phyloP scores from a whole-genome alignment of 2,888 invertebrate species.

The Synergus laeviventris region DNA sequence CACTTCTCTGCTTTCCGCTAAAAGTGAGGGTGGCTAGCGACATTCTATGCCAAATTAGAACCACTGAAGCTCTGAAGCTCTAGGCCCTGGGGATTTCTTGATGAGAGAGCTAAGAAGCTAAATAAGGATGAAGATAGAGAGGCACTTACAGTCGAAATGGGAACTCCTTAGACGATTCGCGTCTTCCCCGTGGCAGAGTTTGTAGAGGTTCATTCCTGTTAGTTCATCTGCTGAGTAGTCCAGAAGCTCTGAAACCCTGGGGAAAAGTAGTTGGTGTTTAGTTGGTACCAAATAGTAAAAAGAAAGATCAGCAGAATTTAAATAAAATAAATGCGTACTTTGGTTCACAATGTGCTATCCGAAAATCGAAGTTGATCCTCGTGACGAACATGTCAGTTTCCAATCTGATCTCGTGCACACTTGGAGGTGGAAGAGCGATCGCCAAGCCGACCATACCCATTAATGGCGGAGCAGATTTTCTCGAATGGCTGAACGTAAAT shows the following conservation, averaged over 20 bases:
- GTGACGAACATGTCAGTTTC: conserved; percentile 98
- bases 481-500: conserved; percentile 92
- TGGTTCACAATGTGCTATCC: conserved; percentile 98
- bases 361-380: conserved; percentile 95
- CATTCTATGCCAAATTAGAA: conserved; percentile 10
- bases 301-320: no score
- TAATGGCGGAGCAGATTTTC: conserved; percentile 90
- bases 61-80: not conserved
- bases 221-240: conserved; percentile 96
- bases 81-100: not conserved
- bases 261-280: not conserved
- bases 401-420: conserved; percentile 96
- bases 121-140: conserved; percentile 17
- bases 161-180: conserved; percentile 95
- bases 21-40: not conserved
- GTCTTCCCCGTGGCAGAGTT: conserved; percentile 97
- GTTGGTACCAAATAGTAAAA: not conserved
- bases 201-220: conserved; percentile 94
- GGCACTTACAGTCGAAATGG: conserved; percentile 95
- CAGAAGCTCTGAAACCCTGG: conserved; percentile 92
- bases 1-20: conserved; percentile 43
- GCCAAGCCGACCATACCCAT: conserved; percentile 97
- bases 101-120: not conserved
- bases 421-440: conserved; percentile 97
- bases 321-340: conserved; percentile 80